A percentile compares a stretch with the other conserved stretches of the same genome.
Conservation (phyloP, 2,888 invertebrate species). For the Drosophila paramelanica region DNA sequence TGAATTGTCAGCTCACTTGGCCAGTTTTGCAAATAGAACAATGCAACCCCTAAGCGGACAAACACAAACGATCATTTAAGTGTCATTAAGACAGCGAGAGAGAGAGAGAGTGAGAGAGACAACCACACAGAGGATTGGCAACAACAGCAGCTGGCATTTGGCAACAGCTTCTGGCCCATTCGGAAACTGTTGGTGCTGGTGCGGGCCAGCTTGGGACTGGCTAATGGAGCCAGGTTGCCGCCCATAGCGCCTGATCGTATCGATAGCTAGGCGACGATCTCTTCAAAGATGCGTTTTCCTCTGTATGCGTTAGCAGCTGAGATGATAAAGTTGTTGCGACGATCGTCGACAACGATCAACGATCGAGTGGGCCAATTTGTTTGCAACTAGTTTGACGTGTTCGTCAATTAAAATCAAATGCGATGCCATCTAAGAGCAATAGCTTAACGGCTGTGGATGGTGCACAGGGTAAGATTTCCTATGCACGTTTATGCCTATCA, state of each 20-base stretch:
- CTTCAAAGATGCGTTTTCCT: constrained; percentile 22
- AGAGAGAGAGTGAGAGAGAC: constrained; percentile 1
- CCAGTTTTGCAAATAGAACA: constrained; percentile 61
- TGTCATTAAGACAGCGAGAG: constrained; percentile 64
- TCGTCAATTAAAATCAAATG: constrained; percentile 82
- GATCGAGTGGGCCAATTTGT: constrained; percentile 67
- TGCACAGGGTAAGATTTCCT: constrained; percentile 33
- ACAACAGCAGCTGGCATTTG: constrained; percentile 43
- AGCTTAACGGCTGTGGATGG: not conserved
- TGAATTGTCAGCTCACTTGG: constrained; percentile 48
- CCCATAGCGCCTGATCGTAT: constrained; percentile 55
- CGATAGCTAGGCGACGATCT: constrained; percentile 23
- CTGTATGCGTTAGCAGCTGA: constrained; percentile 9
- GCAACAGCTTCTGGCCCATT: constrained; percentile 46
- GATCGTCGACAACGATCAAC: constrained; percentile 35
- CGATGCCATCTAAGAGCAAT: constrained; percentile 61
- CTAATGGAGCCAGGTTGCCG: constrained; percentile 69
- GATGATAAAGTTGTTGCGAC: constrained; percentile 70
- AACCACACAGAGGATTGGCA: constrained; percentile 5
- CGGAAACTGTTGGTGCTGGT: constrained; percentile 16
- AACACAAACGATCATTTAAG: constrained; percentile 70
- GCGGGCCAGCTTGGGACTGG: constrained; percentile 58
- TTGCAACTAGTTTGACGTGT: constrained; percentile 76
- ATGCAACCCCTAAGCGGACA: constrained; percentile 56
- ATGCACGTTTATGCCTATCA: constrained; percentile 53